These are phyloP conservation scores for Sebastes fasciatus DNA, from an alignment of 2,113 vertebrate species.

Conservation along the genomic window DNA sequence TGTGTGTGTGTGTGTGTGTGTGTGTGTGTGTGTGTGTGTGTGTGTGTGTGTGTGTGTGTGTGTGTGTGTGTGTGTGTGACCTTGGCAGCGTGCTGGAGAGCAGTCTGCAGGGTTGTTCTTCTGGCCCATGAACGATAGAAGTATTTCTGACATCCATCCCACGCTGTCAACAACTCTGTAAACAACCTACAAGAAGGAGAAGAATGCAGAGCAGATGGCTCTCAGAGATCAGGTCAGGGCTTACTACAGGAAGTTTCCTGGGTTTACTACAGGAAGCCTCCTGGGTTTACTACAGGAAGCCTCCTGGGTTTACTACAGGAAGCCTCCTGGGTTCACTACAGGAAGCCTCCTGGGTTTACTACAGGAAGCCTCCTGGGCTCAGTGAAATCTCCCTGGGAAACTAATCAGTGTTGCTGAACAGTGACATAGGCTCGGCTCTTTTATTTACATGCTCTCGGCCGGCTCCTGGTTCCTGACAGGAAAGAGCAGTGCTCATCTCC, in stretches of 20 bases:
- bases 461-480: conserved; percentile 71
- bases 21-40: too few relatives aligned
- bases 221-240: background rate
- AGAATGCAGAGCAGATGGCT: background rate
- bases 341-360: too few relatives aligned
- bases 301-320: too few relatives aligned
- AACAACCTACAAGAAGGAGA: conserved; percentile 85
- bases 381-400: too few relatives aligned
- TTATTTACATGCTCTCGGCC: conserved; percentile 83
- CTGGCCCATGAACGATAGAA: conserved; percentile 94
- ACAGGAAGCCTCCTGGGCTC: too few relatives aligned
- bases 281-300: too few relatives aligned
- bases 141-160: conserved; percentile 97
- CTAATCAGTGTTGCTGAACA: too few relatives aligned
- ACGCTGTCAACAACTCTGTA: conserved; percentile 86
- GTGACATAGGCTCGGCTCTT: too few relatives aligned
- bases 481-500: conserved; percentile 86
- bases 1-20: background rate
- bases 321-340: too few relatives aligned
- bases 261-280: too few relatives aligned
- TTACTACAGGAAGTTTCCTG: too few relatives aligned
- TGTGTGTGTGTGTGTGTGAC: conserved; percentile 71
- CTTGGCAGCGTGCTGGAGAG: conserved; percentile 89
- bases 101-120: conserved; percentile 85
- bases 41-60: too few relatives aligned